Evolutionary conservation across 2,888 invertebrate species (phyloP).

Genomic region (Pterobdella sp.): DNA sequence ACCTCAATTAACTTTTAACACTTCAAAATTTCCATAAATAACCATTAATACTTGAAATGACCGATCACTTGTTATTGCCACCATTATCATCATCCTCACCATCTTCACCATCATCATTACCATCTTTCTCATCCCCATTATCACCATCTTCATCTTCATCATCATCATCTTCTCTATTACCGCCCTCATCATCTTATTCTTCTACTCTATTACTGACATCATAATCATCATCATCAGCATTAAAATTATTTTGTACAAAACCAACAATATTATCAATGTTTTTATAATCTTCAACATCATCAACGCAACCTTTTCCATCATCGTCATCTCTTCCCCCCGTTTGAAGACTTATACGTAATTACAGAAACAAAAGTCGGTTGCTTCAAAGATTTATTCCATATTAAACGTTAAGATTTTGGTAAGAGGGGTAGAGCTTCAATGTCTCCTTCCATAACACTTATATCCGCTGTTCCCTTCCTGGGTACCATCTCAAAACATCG

Average conservation of each 20-base stretch:
- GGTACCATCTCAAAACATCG: slow-evolving; percentile 19
- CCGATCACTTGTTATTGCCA: too few relatives aligned
- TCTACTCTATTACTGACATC: neutral
- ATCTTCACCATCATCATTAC: neutral
- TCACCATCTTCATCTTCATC: slow-evolving; percentile 11
- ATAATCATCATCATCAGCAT: neutral
- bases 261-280: neutral
- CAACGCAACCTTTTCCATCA: neutral
- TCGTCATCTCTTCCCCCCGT: neutral
- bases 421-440: slow-evolving; percentile 21
- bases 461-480: neutral
- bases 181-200: neutral
- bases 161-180: slow-evolving; percentile 1
- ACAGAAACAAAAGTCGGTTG: too few relatives aligned
- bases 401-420: slow-evolving; percentile 12
- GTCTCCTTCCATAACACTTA: neutral
- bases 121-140: slow-evolving; percentile 3
- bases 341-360: too few relatives aligned
- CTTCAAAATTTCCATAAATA: too few relatives aligned
- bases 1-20: too few relatives aligned
- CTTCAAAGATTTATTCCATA: neutral
- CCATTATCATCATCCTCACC: neutral
- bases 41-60: too few relatives aligned
- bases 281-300: neutral
- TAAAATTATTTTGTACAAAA: neutral